A percentile compares a stretch with the other conserved stretches of the same genome.
phyloP scores from a whole-genome alignment of 2,113 vertebrate genomes.

The Corythornis vintsioides region DNA sequence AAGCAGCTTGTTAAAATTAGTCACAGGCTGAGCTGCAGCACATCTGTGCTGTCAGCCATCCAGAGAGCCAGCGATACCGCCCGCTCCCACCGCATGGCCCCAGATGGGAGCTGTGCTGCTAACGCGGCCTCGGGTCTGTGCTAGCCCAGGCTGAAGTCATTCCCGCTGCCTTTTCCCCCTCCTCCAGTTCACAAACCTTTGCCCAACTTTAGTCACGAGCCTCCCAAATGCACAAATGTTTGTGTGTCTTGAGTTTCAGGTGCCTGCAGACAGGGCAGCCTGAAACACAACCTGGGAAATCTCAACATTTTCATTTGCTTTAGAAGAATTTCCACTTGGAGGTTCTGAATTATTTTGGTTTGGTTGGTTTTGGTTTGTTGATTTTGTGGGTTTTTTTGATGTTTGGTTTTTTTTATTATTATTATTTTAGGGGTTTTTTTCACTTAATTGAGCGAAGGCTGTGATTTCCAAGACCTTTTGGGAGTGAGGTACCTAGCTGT shows the following conservation, averaged over 20 bases:
- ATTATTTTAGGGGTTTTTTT: too few species aligned
- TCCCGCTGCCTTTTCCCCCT: background rate
- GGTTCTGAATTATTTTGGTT: background rate
- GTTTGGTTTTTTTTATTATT: too few species aligned
- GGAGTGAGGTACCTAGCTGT: background rate
- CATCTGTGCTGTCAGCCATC: slow-evolving; percentile 70
- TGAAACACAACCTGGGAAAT: slow-evolving; percentile 2
- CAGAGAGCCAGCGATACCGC: slow-evolving; percentile 42
- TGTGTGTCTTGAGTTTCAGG: background rate
- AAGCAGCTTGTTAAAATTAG: slow-evolving; percentile 69
- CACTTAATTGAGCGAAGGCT: background rate
- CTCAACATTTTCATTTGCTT: accelerated
- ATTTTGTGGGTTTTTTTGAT: too few species aligned
- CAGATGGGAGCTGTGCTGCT: slow-evolving; percentile 32
- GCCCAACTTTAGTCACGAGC: background rate
- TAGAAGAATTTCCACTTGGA: slow-evolving; percentile 1
- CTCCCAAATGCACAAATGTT: background rate
- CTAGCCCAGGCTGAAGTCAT: background rate
- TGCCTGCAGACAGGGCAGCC: background rate
- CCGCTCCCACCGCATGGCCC: background rate
- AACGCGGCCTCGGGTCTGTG: background rate
- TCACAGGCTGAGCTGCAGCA: slow-evolving; percentile 36
- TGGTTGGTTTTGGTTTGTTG: too few species aligned
- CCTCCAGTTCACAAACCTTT: background rate
- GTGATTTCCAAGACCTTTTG: background rate